Conservation (phyloP, 1,140 invertebrate species). For the Physella acuta region DNA sequence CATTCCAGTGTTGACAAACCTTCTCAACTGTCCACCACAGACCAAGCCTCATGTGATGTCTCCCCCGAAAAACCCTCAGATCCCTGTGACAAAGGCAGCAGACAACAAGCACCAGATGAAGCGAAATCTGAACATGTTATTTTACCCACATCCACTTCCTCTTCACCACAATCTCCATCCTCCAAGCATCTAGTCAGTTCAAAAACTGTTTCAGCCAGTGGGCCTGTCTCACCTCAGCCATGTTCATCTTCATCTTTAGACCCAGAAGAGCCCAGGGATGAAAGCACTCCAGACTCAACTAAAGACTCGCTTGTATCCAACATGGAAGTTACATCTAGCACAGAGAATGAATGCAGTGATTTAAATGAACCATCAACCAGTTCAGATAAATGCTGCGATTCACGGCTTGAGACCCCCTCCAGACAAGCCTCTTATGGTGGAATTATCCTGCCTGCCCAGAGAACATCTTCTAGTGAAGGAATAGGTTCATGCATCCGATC, state of each 20-base stretch:
- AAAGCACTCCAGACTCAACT: neutral
- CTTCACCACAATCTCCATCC: neutral
- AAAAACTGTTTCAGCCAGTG: neutral
- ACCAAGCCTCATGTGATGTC: neutral
- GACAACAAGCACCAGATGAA: neutral
- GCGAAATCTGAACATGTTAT: neutral
- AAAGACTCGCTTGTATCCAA: neutral
- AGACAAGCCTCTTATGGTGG: neutral
- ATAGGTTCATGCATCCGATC: constrained; percentile 13
- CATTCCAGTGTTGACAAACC: neutral
- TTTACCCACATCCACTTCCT: constrained; percentile 3
- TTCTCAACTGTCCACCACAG: neutral
- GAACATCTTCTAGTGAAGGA: neutral
- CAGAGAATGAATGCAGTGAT: neutral
- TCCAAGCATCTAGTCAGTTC: neutral
- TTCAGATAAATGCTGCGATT: neutral
- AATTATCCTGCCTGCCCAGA: neutral
- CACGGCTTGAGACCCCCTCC: neutral
- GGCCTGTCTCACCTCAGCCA: constrained; percentile 13
- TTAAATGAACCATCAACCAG: neutral
- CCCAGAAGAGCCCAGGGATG: neutral
- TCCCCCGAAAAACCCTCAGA: neutral
- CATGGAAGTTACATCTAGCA: constrained; percentile 6
- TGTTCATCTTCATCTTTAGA: constrained; percentile 7
- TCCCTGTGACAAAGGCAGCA: constrained; percentile 1